These are phyloP conservation scores for Xanthostigma xanthostigma DNA, from an alignment of 2,888 invertebrate genomes.

Conservation along the genomic window DNA sequence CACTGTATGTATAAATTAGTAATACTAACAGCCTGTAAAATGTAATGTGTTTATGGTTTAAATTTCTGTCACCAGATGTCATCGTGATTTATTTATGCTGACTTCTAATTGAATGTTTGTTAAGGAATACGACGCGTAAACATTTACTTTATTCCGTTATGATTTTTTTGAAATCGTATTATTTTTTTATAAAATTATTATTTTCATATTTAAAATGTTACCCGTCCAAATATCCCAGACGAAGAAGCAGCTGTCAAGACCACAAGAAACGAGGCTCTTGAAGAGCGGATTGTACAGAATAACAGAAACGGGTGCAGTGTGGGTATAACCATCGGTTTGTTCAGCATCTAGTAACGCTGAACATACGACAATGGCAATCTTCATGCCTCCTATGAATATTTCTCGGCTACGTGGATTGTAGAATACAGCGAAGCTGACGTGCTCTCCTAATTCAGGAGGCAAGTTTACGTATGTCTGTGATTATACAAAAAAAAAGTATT, in stretches of 20 bases:
- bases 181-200: too few species aligned
- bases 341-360: slow-evolving; percentile 49
- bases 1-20: too few species aligned
- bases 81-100: too few species aligned
- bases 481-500: too few species aligned
- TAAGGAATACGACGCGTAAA: too few species aligned
- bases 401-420: slow-evolving; percentile 53
- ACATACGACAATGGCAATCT: slow-evolving; percentile 47
- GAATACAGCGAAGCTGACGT: slow-evolving; percentile 40
- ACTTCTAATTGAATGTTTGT: too few species aligned
- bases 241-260: slow-evolving; percentile 65
- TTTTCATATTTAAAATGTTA: slow-evolving; percentile 5
- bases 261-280: slow-evolving; percentile 58
- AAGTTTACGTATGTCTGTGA: slow-evolving; percentile 48
- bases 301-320: slow-evolving; percentile 51
- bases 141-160: too few species aligned
- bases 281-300: slow-evolving; percentile 64
- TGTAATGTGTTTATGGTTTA: too few species aligned
- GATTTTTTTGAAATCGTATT: too few species aligned
- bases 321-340: slow-evolving; percentile 59
- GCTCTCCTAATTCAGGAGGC: slow-evolving; percentile 43
- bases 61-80: too few species aligned
- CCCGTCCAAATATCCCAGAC: slow-evolving; percentile 68
- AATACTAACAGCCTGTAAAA: too few species aligned
- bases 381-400: slow-evolving; percentile 47